Base-by-base conservation (phyloP, 2,797 vertebrate species). In the Propithecus deckenii region DNA sequence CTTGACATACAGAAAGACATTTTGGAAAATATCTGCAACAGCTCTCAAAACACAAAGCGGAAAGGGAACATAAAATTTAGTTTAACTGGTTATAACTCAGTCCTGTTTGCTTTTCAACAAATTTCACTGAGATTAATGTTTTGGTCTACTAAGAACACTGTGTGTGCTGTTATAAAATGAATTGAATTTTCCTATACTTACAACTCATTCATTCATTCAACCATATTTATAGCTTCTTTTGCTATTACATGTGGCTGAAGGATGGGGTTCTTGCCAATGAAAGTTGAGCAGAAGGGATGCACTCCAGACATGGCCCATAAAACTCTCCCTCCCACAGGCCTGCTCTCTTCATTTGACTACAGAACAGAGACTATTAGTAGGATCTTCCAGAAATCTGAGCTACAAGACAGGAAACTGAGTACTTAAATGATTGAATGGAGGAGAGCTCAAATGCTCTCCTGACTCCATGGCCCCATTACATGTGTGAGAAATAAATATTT, bases 71-170 rank as follows among this genome's bases (percentile, higher is more conserved):
- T 30, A 46, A 55, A 78, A 92, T 96, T 90, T 43, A 94, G 57
- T 76, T 32, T 43, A 91, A 72, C 46, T 88, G 74, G 35, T 76
- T 78, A 20, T 72, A 92, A 84, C 28, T 92, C 61, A 79, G 65
- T 72, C 72, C 61, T 55, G 20, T 71, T 95, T 90, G 38, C 35
- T 78, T 80, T 67, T 93, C 63, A 93, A 86, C n/a, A 93, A 87
- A 79, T 85, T 87, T n/a, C 61, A 23, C 28, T 80, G 35, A 30
- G 13, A 23, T 65, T 79, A 67, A 80, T 52, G 52, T 90, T 89
- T 92, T 46, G 74, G 46, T 78, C 13, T 79, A 78, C 50, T 41
- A 81, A 91, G 41, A 96, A 59, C 12, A 55, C 55, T 61, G 25
- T 52, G 30, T 57, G 13, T 67, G 22, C 61, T 69, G 11, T 41